phyloP scores from a whole-genome alignment of 2,888 invertebrate species.

The Mythimna vitellina region DNA sequence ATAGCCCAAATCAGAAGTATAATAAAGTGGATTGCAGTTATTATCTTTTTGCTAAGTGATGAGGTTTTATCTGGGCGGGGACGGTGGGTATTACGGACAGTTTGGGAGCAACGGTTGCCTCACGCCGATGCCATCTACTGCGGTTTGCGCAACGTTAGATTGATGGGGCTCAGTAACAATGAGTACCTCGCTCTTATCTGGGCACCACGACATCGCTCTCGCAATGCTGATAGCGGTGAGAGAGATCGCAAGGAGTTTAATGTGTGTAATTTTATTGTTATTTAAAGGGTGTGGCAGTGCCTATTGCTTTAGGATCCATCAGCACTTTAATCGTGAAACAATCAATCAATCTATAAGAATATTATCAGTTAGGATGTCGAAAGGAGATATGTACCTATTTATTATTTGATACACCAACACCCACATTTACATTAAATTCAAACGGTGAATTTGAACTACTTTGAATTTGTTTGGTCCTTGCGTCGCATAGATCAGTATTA shows the following conservation, averaged over 20 bases:
- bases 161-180: constrained; percentile 71
- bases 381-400: neutral
- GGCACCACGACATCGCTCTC: constrained; percentile 44
- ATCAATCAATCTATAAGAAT: constrained; percentile 1
- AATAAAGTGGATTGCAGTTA: constrained; percentile 60
- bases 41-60: constrained; percentile 61
- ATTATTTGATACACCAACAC: neutral
- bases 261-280: constrained; percentile 27
- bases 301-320: neutral
- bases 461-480: neutral
- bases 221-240: constrained; percentile 46
- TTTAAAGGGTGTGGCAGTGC: constrained; percentile 2
- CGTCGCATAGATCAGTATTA: neutral
- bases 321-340: constrained; percentile 1
- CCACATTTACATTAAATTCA: neutral
- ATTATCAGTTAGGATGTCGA: neutral
- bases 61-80: constrained; percentile 60
- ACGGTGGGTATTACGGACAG: constrained; percentile 49
- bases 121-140: constrained; percentile 59
- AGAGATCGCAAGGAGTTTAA: constrained; percentile 24
- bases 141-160: constrained; percentile 72
- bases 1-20: constrained; percentile 52
- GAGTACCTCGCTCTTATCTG: constrained; percentile 56
- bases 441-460: neutral
- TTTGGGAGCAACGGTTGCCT: constrained; percentile 65